Conservation (phyloP, 1,140 invertebrate genomes). For the Thrips palmi region DNA sequence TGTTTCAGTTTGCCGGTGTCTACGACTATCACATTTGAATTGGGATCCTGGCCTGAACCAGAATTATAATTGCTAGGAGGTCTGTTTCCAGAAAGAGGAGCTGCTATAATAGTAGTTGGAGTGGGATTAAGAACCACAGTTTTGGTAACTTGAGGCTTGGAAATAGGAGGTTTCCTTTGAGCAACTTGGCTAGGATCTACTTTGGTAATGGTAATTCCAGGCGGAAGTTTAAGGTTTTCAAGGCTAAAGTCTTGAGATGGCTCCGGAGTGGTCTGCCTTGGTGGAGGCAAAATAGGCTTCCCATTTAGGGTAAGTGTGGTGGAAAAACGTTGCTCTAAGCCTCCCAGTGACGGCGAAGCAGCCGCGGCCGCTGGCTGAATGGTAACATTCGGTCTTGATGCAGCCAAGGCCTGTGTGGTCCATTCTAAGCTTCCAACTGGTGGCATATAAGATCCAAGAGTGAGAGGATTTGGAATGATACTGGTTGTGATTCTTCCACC, state of each 20-base stretch:
- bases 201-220: constrained; percentile 66
- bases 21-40: constrained; percentile 41
- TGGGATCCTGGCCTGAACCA: constrained; percentile 16
- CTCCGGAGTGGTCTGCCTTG: constrained; percentile 17
- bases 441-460: no score
- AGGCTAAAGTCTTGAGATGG: constrained; percentile 26
- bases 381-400: no score
- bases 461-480: no score
- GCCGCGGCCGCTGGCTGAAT: no score
- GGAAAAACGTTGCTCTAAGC: no score
- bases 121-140: constrained; percentile 2
- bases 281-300: no score
- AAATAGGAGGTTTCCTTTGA: constrained; percentile 22
- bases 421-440: no score
- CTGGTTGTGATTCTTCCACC: no score
- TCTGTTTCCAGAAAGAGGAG: constrained; percentile 12
- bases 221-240: constrained; percentile 52
- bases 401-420: no score
- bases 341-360: no score
- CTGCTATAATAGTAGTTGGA: constrained; percentile 16
- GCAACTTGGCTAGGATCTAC: constrained; percentile 34
- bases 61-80: background rate
- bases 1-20: constrained; percentile 38
- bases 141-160: constrained; percentile 9
- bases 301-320: no score